phyloP scores from a whole-genome alignment of 2,113 vertebrate genomes.

The Apistogramma diplotaenia region DNA sequence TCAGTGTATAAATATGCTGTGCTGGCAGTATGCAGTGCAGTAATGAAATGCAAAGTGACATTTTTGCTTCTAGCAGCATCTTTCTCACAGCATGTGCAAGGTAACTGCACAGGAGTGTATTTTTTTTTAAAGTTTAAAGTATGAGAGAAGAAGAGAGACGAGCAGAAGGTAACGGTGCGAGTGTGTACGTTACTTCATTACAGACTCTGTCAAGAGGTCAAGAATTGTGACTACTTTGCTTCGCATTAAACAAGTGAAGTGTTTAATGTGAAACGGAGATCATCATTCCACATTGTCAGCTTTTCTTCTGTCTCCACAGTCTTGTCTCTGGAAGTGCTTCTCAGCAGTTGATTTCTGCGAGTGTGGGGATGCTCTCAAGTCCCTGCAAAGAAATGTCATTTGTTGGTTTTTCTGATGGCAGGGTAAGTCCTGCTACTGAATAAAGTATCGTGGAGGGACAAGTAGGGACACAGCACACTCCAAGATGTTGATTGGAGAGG shows the following conservation, averaged over 20 bases:
- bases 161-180: neutral
- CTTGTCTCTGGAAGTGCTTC: neutral
- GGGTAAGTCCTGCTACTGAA: neutral
- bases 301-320: neutral
- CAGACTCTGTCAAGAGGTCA: neutral
- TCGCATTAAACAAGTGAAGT: neutral
- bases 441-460: neutral
- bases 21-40: conserved; percentile 44
- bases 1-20: conserved; percentile 33
- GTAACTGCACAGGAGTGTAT: neutral
- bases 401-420: neutral
- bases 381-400: neutral
- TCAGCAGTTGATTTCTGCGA: neutral
- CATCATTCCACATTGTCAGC: neutral
- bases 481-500: neutral
- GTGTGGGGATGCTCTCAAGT: neutral
- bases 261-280: neutral
- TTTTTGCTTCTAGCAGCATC: conserved; percentile 63
- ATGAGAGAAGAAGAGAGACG: neutral
- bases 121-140: neutral
- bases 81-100: conserved; percentile 35
- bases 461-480: neutral
- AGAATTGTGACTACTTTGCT: neutral
- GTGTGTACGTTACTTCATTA: neutral
- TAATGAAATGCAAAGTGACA: conserved; percentile 65